These are phyloP conservation scores for Agrochola lota DNA, from an alignment of 2,888 invertebrate species.

Conservation along the genomic window DNA sequence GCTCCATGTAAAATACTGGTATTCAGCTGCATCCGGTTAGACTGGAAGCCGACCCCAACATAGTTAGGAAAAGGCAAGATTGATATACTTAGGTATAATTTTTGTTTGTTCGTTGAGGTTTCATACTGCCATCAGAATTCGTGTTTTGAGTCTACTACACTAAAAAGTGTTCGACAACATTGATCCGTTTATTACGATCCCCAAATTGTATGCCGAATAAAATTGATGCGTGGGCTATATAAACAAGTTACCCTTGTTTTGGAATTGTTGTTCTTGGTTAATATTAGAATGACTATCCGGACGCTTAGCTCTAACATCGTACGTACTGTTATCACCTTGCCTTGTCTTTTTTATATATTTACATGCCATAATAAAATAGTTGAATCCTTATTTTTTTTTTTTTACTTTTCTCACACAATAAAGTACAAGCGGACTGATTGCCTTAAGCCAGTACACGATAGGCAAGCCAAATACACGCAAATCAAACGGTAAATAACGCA, in stretches of 20 bases:
- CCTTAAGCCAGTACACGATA: no score
- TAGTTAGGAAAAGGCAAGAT: no score
- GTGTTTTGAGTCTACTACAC: neutral
- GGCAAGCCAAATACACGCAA: no score
- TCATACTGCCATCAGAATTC: neutral
- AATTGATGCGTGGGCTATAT: neutral
- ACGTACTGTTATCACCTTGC: neutral
- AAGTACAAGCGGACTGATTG: no score
- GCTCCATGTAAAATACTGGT: no score
- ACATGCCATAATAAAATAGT: neutral
- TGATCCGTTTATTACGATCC: neutral
- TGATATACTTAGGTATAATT: no score
- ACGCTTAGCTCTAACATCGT: neutral
- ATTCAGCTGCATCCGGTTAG: no score
- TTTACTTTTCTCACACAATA: no score
- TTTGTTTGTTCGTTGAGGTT: neutral
- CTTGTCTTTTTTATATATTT: no score
- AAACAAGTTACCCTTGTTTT: neutral
- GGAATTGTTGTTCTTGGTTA: neutral
- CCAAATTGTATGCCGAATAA: neutral
- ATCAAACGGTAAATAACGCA: no score
- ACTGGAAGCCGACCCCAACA: no score
- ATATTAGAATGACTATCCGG: neutral
- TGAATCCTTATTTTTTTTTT: no score
- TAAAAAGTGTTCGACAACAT: neutral